Conservation (phyloP, 2,113 vertebrate species). For the Takifugu flavidus region DNA sequence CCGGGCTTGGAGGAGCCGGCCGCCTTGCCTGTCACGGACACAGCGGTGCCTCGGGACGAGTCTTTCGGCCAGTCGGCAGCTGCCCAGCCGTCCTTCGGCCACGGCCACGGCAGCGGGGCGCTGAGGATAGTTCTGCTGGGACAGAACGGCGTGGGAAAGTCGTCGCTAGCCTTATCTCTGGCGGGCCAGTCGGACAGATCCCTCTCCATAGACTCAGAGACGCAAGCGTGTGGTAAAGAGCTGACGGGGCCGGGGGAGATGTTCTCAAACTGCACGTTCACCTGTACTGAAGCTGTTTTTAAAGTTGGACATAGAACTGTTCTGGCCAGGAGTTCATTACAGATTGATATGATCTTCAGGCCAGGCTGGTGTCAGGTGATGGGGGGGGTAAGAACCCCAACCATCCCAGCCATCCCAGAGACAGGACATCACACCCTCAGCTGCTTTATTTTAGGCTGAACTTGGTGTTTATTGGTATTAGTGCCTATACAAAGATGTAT, state of each 20-base stretch:
- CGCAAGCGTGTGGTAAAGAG: slow-evolving; percentile 71
- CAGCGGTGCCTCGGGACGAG: slow-evolving; percentile 55
- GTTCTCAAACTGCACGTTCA: slow-evolving; percentile 2
- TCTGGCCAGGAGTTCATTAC: no score
- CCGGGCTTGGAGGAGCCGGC: slow-evolving; percentile 60
- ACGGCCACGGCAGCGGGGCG: slow-evolving; percentile 56
- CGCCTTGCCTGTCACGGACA: slow-evolving; percentile 66
- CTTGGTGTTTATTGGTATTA: no score
- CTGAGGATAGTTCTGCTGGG: slow-evolving; percentile 80
- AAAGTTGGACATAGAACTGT: no score
- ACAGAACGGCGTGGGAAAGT: slow-evolving; percentile 88
- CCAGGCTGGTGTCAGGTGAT: no score
- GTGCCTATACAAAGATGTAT: no score
- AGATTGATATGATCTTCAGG: no score
- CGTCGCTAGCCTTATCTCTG: slow-evolving; percentile 83
- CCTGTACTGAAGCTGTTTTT: no score
- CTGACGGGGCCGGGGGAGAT: slow-evolving; percentile 4
- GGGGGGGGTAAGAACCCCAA: no score
- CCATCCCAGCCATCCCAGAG: no score
- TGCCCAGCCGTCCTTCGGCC: slow-evolving; percentile 47
- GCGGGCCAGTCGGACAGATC: slow-evolving; percentile 77
- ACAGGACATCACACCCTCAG: no score
- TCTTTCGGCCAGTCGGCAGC: slow-evolving; percentile 49
- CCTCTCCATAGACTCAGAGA: slow-evolving; percentile 67
- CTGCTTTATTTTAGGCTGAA: no score